Conservation (phyloP, 1,140 invertebrate species). For the Linepithema humile region DNA sequence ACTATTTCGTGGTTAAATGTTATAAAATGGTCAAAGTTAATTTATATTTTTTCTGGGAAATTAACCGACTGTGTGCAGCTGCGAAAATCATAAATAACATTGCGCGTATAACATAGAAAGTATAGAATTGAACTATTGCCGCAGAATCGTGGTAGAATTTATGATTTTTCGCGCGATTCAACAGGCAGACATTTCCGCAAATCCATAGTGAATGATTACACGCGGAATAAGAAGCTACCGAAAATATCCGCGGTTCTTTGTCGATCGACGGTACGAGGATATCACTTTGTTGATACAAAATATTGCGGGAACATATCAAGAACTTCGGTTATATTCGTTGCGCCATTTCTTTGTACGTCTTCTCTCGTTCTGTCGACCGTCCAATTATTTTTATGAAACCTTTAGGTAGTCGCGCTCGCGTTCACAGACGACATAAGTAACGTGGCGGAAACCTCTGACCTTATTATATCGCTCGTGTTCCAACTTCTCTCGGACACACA, state of each 20-base stretch:
- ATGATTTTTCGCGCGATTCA: background rate
- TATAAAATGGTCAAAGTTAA: background rate
- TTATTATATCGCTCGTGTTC: constrained; percentile 37
- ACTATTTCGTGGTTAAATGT: too few species aligned
- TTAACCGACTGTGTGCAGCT: background rate
- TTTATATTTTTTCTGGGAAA: background rate
- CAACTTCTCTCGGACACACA: background rate
- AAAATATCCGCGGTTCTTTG: constrained; percentile 22
- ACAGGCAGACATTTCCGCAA: constrained; percentile 27
- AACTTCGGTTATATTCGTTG: constrained; percentile 32
- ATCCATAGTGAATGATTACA: constrained; percentile 47
- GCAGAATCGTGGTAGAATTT: background rate
- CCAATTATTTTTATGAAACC: constrained; percentile 47
- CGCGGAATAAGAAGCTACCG: constrained; percentile 44
- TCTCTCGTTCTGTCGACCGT: constrained; percentile 18
- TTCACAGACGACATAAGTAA: constrained; percentile 37
- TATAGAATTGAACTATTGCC: constrained; percentile 5
- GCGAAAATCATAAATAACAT: constrained; percentile 18
- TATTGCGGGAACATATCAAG: constrained; percentile 41
- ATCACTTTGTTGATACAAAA: constrained; percentile 48
- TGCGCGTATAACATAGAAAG: background rate
- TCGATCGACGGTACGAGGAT: background rate
- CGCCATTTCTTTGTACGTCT: constrained; percentile 41
- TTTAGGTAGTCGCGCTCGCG: constrained; percentile 18
- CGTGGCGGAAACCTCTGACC: constrained; percentile 38